Evolutionary conservation across 2,797 vertebrate genomes (phyloP).

Genomic region (Limnodromus scolopaceus): DNA sequence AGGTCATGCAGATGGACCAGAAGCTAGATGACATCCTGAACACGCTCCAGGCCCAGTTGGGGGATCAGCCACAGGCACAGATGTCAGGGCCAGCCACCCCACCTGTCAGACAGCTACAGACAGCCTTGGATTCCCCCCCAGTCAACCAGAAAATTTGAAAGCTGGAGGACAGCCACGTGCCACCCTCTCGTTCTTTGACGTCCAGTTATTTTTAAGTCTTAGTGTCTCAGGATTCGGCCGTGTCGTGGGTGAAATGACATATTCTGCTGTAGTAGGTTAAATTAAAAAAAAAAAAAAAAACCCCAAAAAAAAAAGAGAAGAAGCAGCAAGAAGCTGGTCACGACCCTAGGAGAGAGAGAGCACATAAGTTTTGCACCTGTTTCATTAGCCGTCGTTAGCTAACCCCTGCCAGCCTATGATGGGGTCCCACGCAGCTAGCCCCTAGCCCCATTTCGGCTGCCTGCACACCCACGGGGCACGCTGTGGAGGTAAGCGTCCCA

Average conservation of each 20-base stretch:
- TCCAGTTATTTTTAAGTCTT: neutral
- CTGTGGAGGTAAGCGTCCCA: neutral
- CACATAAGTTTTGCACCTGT: slow-evolving; percentile 27
- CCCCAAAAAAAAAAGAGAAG: neutral
- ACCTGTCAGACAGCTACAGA: neutral
- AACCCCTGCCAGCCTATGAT: neutral
- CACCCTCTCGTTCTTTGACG: neutral
- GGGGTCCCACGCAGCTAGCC: neutral
- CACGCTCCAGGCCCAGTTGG: neutral
- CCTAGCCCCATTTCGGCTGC: neutral
- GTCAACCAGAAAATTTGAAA: neutral
- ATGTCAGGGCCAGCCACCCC: neutral
- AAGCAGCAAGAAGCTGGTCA: neutral
- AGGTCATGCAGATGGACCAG: slow-evolving; percentile 70
- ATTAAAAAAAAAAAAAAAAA: neutral
- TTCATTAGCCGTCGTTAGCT: neutral
- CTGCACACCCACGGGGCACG: neutral
- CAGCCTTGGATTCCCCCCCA: neutral
- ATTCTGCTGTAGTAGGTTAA: neutral
- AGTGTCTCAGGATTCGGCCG: neutral
- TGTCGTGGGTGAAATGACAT: neutral
- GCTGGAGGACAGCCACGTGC: neutral
- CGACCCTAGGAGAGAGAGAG: neutral
- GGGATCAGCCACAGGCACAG: neutral
- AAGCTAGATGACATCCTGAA: slow-evolving; percentile 68